These are phyloP conservation scores for Stegana nigrithorax DNA, from an alignment of 2,888 invertebrate species.

Conservation along the genomic window DNA sequence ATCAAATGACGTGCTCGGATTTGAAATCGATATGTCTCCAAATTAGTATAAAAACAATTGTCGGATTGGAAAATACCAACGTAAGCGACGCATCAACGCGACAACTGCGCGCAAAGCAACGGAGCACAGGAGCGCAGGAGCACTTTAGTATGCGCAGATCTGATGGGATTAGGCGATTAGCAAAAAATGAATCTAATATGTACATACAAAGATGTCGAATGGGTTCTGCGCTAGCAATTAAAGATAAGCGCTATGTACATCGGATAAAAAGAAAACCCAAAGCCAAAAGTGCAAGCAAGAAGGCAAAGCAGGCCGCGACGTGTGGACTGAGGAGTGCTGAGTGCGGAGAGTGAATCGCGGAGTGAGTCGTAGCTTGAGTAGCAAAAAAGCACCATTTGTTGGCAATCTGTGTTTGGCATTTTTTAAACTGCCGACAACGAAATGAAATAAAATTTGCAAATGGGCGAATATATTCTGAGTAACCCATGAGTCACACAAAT, in stretches of 20 bases:
- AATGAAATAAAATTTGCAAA: slow-evolving; percentile 12
- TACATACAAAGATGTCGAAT: slow-evolving; percentile 25
- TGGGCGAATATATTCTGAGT: not conserved
- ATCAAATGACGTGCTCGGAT: not conserved
- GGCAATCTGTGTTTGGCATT: slow-evolving; percentile 6
- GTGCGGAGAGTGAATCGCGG: not conserved
- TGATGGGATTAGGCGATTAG: slow-evolving; percentile 48
- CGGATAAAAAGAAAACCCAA: slow-evolving; percentile 15
- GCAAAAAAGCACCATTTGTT: slow-evolving; percentile 4
- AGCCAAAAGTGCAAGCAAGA: not conserved
- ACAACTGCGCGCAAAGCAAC: slow-evolving; percentile 6
- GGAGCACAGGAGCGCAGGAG: too few species aligned
- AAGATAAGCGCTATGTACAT: not conserved
- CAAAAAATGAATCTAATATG: slow-evolving; percentile 26
- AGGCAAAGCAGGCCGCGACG: not conserved
- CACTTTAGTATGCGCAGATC: slow-evolving; percentile 24
- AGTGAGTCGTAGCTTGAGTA: not conserved
- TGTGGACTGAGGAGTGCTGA: not conserved
- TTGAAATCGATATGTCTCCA: slow-evolving; percentile 7
- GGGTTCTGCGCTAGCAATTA: slow-evolving; percentile 6
- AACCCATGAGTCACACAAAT: not conserved
- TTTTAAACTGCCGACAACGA: not conserved
- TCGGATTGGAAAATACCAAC: slow-evolving; percentile 1
- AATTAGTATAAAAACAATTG: slow-evolving; percentile 11
- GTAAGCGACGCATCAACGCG: not conserved